Evolutionary conservation across 2,888 invertebrate species (phyloP).

Genomic region (Hirtodrosophila confusa): DNA sequence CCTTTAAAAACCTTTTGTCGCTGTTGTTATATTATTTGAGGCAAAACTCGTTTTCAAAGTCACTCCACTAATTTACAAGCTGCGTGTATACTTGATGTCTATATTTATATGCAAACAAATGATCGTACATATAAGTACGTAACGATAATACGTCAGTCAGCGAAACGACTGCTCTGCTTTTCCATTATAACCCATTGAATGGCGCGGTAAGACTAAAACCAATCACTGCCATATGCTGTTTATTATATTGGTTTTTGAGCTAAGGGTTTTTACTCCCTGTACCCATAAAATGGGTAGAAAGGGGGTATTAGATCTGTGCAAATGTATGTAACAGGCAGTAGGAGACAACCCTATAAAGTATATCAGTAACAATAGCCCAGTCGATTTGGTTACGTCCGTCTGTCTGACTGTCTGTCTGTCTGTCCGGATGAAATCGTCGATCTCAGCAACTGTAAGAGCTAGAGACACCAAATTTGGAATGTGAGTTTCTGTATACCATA

Average conservation of each 20-base stretch:
- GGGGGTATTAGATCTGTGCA: no score
- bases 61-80: conserved; percentile 5
- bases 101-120: conserved; percentile 6
- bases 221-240: conserved; percentile 21
- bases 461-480: no score
- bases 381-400: no score
- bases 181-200: conserved; percentile 53
- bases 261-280: conserved; percentile 2
- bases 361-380: no score
- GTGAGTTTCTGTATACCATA: no score
- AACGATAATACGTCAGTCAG: background rate
- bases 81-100: conserved; percentile 15
- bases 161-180: conserved; percentile 9
- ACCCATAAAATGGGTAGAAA: background rate
- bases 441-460: no score
- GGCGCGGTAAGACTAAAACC: conserved; percentile 56
- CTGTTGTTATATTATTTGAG: conserved; percentile 6
- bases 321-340: no score
- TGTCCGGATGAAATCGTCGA: no score
- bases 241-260: conserved; percentile 20
- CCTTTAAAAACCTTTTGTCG: conserved; percentile 29
- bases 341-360: conserved; percentile 1
- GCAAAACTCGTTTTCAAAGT: conserved; percentile 47
- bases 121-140: background rate
- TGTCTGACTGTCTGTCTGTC: no score